Evolutionary conservation across 2,113 vertebrate species (phyloP), one percentile per base, ranked within the genome.

Genomic region (Oreochromis niloticus): DNA sequence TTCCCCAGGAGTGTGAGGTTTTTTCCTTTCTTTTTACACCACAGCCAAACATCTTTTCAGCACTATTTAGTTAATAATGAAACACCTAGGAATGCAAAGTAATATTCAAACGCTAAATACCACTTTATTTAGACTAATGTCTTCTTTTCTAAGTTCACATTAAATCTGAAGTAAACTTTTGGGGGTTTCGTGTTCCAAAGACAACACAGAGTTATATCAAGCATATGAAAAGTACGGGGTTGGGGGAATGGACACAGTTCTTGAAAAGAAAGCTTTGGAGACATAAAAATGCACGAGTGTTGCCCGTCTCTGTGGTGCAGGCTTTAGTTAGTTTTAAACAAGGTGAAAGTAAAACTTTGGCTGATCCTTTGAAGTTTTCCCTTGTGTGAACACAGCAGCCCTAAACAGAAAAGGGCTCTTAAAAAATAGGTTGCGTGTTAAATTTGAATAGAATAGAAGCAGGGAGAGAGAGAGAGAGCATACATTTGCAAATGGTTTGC

Each of bases 401-500:
- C 27, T 34, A 55, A 87, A 91, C 82, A 91, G 85, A 85, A 89
- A 85, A 39, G 75, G 43, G 83, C 88, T 81, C 56, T 92, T 85
- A 92, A 91, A 92, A 90, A 95, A 91, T 55, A 89, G 85, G 82
- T 85, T 91, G 59, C 78, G 34, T 90, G 57, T 92, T 94, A 90
- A 90, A 83, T 95, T 90, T 92, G 84, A 95, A 91, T 90, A 83
- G 85, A 93, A 93, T 82, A 61, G 84, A 90, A 85, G 87, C 84
- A 73, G 68, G 84, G 52, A 87, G 90, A 92, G 91, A 27, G 83
- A 87, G 93, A 86, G 91, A 92, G 83, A 86, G 94, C 89, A 94
- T 95, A 90, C 81, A 94, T 95, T 95, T 94, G 94, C 91, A 96
- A 94, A 91, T 93, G 87, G 61, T 94, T 94, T 91, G 91, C 91